Evolutionary conservation across 2,888 invertebrate species (phyloP).

Genomic region (Nasonovia ribisnigri): DNA sequence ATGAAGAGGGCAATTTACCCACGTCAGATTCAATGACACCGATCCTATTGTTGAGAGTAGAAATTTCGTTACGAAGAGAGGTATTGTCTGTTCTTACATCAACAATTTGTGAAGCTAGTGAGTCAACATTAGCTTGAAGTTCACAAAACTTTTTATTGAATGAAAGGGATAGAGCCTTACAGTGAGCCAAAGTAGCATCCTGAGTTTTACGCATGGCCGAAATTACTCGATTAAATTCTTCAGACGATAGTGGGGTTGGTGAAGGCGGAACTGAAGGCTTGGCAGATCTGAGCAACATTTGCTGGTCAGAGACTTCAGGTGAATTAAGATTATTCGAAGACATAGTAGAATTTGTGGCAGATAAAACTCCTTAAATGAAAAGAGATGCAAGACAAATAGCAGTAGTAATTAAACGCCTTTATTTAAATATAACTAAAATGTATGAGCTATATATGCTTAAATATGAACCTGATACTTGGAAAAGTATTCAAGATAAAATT

Average conservation of each 20-base stretch:
- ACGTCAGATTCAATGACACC: too few relatives aligned
- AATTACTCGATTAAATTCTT: conserved; percentile 22
- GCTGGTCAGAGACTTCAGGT: too few relatives aligned
- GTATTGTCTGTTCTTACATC: too few relatives aligned
- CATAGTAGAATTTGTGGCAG: too few relatives aligned
- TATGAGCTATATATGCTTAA: conserved; percentile 56
- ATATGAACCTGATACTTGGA: conserved; percentile 54
- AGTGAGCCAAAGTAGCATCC: conserved; percentile 17
- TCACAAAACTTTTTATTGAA: conserved; percentile 15
- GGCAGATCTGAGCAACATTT: too few relatives aligned
- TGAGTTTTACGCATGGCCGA: conserved; percentile 9
- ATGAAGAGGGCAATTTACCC: too few relatives aligned
- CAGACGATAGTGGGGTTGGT: not conserved
- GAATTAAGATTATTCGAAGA: too few relatives aligned
- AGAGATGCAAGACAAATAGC: too few relatives aligned
- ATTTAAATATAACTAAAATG: conserved; percentile 54
- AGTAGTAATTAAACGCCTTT: too few relatives aligned
- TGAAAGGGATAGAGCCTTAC: conserved; percentile 24
- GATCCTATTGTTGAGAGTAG: too few relatives aligned
- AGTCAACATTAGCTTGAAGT: conserved; percentile 11
- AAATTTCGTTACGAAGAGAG: too few relatives aligned
- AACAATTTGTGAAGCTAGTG: conserved; percentile 22
- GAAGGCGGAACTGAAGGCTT: not conserved
- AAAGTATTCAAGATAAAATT: not conserved
- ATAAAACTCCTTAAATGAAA: too few relatives aligned